These are phyloP conservation scores for Stigmatopora argus DNA, from an alignment of 2,113 vertebrate genomes.

Conservation along the genomic window DNA sequence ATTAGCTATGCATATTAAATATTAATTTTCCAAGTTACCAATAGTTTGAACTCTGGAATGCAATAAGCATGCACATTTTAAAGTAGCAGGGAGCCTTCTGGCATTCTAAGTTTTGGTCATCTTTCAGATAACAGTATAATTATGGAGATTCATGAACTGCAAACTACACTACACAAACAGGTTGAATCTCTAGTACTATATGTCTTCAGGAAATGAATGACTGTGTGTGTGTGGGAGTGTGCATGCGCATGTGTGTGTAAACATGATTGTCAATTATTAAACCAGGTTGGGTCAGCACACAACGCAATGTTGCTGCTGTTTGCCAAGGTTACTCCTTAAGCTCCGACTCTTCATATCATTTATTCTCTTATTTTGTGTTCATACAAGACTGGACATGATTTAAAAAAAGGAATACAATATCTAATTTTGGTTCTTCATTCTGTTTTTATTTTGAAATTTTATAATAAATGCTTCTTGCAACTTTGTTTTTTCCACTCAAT, in stretches of 20 bases:
- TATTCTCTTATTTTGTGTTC: background rate
- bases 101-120: background rate
- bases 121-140: background rate
- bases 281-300: conserved; percentile 20
- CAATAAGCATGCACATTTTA: background rate
- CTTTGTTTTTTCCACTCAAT: background rate
- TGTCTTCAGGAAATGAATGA: conserved; percentile 11
- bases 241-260: conserved; percentile 7
- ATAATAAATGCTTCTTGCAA: no score
- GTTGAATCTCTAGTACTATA: background rate
- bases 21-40: no score
- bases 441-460: background rate
- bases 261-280: conserved; percentile 53
- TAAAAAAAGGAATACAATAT: background rate
- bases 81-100: background rate
- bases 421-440: background rate
- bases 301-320: conserved; percentile 3
- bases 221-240: background rate
- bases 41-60: background rate
- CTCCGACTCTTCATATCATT: conserved; percentile 1
- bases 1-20: no score
- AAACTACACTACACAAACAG: background rate
- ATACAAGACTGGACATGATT: background rate
- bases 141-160: background rate
- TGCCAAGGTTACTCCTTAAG: conserved; percentile 40